phyloP scores from a whole-genome alignment of 2,797 vertebrate genomes.

The Chromobotia macracanthus region DNA sequence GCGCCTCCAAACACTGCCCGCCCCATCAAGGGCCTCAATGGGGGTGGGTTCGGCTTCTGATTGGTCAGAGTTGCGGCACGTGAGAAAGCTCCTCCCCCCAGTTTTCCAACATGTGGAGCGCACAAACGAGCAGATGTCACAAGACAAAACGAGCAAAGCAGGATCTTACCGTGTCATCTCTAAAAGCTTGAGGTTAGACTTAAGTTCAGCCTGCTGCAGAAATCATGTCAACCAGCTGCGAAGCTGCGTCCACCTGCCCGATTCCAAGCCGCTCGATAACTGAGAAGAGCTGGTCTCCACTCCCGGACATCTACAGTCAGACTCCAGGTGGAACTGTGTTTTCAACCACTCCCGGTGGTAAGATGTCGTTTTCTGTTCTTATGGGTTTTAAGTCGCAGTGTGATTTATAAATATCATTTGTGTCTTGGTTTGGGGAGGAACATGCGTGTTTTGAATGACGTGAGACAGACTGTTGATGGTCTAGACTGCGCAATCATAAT shows the following conservation, averaged over 20 bases:
- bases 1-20: background rate
- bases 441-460: background rate
- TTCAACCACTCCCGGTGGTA: conserved; percentile 66
- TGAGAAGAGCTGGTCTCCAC: conserved; percentile 56
- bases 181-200: background rate
- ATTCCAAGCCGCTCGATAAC: conserved; percentile 59
- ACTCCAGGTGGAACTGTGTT: conserved; percentile 65
- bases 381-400: background rate
- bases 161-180: background rate
- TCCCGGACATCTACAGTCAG: conserved; percentile 66
- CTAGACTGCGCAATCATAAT: background rate
- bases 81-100: conserved; percentile 18
- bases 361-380: conserved; percentile 6
- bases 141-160: background rate
- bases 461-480: background rate
- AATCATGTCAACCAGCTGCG: conserved; percentile 60
- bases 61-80: background rate
- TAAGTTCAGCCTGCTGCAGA: background rate
- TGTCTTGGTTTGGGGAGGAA: background rate
- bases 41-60: background rate
- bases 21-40: background rate
- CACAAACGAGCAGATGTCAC: background rate
- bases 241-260: conserved; percentile 62
- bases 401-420: background rate
- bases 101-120: background rate